A percentile compares a stretch with the other conserved stretches of the same genome.
phyloP scores from a whole-genome alignment of 2,113 vertebrate species.

The Labrus mixtus region DNA sequence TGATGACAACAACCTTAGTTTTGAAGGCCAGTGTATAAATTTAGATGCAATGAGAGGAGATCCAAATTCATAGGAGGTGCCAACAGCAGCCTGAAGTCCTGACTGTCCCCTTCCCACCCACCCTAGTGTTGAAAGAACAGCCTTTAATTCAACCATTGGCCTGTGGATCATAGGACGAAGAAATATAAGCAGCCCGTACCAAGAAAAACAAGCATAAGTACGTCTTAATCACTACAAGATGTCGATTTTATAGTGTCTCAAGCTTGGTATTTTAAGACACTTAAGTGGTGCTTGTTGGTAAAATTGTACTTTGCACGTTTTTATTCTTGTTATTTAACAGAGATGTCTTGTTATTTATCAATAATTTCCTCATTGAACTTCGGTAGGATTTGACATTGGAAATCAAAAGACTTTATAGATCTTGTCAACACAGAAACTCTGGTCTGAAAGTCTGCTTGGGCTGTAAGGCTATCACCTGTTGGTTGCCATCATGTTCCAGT shows the following conservation, averaged over 20 bases:
- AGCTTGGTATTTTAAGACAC: not conserved
- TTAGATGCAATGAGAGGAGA: slow-evolving; percentile 86
- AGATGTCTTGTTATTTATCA: not conserved
- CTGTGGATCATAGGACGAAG: slow-evolving; percentile 47
- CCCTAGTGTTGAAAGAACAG: slow-evolving; percentile 75
- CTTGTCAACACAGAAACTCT: slow-evolving; percentile 63
- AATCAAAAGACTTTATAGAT: slow-evolving; percentile 54
- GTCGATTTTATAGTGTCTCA: slow-evolving; percentile 9
- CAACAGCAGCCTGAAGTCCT: slow-evolving; percentile 77
- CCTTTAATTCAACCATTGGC: slow-evolving; percentile 67
- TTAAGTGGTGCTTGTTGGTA: not conserved
- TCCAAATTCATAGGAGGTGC: slow-evolving; percentile 83
- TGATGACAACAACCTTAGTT: slow-evolving; percentile 85
- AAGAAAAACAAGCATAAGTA: slow-evolving; percentile 57
- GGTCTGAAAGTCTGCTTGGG: slow-evolving; percentile 29
- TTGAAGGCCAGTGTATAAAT: slow-evolving; percentile 85
- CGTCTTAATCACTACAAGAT: slow-evolving; percentile 52
- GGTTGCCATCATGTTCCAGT: slow-evolving; percentile 61
- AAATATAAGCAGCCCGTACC: slow-evolving; percentile 47
- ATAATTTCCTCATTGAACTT: not conserved
- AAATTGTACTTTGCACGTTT: not conserved
- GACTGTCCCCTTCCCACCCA: slow-evolving; percentile 71
- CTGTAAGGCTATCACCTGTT: slow-evolving; percentile 76
- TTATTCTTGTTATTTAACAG: not conserved
- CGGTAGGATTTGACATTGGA: slow-evolving; percentile 29